Conservation (phyloP, 2,888 invertebrate genomes). For the Xestia ashworthii region DNA sequence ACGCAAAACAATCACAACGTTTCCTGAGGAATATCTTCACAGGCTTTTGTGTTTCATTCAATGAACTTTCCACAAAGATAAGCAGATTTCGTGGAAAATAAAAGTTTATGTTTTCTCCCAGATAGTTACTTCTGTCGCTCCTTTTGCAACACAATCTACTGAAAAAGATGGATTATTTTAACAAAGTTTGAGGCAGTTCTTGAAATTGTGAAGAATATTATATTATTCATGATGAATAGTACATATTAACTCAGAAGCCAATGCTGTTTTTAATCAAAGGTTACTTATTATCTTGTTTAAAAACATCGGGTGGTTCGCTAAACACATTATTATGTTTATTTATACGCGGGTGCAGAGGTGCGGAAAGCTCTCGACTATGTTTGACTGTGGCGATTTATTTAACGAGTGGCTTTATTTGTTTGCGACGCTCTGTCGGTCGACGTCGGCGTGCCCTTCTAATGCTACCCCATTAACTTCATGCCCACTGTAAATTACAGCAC, state of each 20-base stretch:
- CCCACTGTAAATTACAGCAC: constrained; percentile 74
- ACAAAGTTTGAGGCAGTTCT: constrained; percentile 23
- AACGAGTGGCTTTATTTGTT: constrained; percentile 86
- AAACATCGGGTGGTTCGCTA: constrained; percentile 69
- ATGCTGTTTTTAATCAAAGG: constrained; percentile 35
- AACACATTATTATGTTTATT: constrained; percentile 82
- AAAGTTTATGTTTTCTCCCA: constrained; percentile 42
- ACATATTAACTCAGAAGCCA: constrained; percentile 17
- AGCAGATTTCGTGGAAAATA: constrained; percentile 38
- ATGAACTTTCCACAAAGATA: constrained; percentile 29
- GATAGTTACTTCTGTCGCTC: constrained; percentile 54
- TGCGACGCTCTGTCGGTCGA: constrained; percentile 75
- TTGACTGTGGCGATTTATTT: constrained; percentile 86
- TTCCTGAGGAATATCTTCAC: constrained; percentile 21
- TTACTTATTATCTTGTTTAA: constrained; percentile 33
- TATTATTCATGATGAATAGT: constrained; percentile 17
- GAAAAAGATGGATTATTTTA: constrained; percentile 47
- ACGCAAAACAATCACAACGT: constrained; percentile 18
- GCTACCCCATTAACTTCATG: constrained; percentile 82
- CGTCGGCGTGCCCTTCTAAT: constrained; percentile 78
- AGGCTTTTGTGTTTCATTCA: constrained; percentile 36
- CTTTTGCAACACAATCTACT: constrained; percentile 44
- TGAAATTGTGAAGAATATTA: constrained; percentile 28
- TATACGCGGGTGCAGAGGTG: constrained; percentile 80
- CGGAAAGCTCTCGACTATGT: constrained; percentile 82